phyloP scores from a whole-genome alignment of 2,113 vertebrate genomes.

The Lipophrys pholis region DNA sequence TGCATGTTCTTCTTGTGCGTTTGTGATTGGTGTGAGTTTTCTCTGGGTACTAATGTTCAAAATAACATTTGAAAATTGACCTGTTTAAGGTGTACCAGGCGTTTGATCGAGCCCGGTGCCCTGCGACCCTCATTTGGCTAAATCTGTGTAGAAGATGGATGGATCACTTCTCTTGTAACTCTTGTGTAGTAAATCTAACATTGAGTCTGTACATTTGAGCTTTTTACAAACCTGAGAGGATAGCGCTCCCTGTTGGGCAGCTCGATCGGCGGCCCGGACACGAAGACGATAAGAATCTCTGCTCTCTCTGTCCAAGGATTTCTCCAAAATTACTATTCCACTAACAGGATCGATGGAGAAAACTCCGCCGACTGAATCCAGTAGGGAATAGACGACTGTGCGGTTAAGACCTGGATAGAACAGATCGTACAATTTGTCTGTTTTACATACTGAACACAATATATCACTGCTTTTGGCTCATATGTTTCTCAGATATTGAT shows the following conservation, averaged over 20 bases:
- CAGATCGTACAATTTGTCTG: conserved; percentile 6
- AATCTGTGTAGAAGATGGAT: too few species aligned
- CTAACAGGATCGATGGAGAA: conserved; percentile 92
- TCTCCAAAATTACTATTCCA: conserved; percentile 92
- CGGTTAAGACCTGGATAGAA: conserved; percentile 88
- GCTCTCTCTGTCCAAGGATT: conserved; percentile 90
- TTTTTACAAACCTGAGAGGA: conserved; percentile 81
- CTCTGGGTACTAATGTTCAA: too few species aligned
- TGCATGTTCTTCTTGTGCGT: too few species aligned
- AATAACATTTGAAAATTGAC: too few species aligned
- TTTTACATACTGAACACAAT: neutral
- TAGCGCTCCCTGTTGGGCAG: conserved; percentile 84
- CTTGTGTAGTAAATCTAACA: too few species aligned
- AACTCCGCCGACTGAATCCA: conserved; percentile 85
- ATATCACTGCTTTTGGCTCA: neutral
- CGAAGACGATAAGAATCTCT: conserved; percentile 88
- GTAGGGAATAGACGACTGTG: conserved; percentile 90
- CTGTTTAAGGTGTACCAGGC: too few species aligned
- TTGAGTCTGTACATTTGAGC: too few species aligned
- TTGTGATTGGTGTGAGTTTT: too few species aligned
- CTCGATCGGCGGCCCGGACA: conserved; percentile 89
- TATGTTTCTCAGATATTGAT: neutral
- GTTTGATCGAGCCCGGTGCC: too few species aligned
- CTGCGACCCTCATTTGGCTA: too few species aligned
- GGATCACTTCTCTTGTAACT: too few species aligned